Percentiles rank a stretch among this genome's conserved stretches.
phyloP scores from a whole-genome alignment of 2,113 vertebrate species.

The Numida meleagris region DNA sequence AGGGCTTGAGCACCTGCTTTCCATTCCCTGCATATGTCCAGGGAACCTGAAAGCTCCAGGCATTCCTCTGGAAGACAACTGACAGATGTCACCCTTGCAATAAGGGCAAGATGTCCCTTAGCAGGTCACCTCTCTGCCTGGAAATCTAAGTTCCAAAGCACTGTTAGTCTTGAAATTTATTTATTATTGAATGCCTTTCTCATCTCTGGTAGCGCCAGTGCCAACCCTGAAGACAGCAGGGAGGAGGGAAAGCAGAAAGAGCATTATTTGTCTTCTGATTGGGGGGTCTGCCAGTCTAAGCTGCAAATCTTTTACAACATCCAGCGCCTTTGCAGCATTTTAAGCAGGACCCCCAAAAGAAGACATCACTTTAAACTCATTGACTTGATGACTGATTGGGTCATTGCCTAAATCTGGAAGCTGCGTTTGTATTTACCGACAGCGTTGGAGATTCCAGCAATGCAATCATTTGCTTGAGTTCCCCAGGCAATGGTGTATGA shows the following conservation, averaged over 20 bases:
- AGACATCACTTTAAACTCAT: constrained; percentile 14
- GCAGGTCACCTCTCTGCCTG: background rate
- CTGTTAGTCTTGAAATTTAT: background rate
- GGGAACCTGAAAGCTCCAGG: background rate
- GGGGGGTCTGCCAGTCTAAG: background rate
- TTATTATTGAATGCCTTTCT: background rate
- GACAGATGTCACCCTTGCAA: background rate
- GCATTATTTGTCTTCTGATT: background rate
- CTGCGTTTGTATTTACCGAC: constrained; percentile 15
- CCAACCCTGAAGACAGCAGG: background rate
- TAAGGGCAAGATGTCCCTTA: background rate
- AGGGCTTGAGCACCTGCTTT: background rate
- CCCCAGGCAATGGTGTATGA: constrained; percentile 34
- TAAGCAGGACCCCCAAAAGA: background rate
- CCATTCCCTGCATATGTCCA: background rate
- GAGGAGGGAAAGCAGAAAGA: background rate
- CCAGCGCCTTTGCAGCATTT: background rate
- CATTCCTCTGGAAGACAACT: background rate
- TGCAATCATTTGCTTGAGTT: constrained; percentile 62
- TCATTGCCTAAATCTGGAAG: constrained; percentile 33
- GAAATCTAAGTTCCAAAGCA: background rate
- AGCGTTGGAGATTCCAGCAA: constrained; percentile 26
- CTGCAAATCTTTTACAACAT: background rate
- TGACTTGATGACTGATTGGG: constrained; percentile 16
- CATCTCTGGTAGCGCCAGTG: background rate